Conservation (phyloP, 2,113 vertebrate species). For the Charadrius vociferus region DNA sequence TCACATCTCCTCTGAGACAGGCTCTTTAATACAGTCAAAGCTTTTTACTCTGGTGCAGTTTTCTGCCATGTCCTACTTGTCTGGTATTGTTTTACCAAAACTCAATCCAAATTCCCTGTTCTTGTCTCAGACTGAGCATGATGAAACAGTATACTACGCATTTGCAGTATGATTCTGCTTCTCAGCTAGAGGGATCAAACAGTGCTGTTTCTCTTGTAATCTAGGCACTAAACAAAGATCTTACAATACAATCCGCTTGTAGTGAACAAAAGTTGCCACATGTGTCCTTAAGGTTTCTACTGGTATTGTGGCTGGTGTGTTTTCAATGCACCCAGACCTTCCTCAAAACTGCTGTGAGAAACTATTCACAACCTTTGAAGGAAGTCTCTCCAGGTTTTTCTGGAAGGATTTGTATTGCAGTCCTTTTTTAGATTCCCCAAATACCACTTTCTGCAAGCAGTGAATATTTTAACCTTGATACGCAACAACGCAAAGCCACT, state of each 20-base stretch:
- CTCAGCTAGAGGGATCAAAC: background rate
- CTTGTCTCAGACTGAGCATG: background rate
- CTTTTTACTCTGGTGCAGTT: background rate
- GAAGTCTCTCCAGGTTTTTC: background rate
- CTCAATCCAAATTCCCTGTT: background rate
- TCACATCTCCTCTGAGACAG: background rate
- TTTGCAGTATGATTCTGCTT: background rate
- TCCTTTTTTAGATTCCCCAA: background rate
- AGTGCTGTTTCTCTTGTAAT: background rate
- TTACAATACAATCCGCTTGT: background rate
- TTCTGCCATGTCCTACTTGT: background rate
- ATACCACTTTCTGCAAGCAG: background rate
- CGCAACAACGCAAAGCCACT: background rate
- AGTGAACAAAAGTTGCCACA: background rate
- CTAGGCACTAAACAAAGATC: background rate
- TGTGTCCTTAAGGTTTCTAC: background rate
- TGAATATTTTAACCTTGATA: background rate
- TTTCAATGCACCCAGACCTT: background rate
- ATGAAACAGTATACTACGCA: background rate
- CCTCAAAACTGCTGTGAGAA: background rate
- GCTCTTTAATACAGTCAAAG: background rate
- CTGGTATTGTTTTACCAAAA: background rate
- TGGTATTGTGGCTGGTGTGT: background rate
- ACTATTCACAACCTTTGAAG: background rate
- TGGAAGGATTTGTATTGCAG: background rate